These are phyloP conservation scores for Manis pentadactyla DNA, from an alignment of 2,797 vertebrate species.

Conservation along the genomic window DNA sequence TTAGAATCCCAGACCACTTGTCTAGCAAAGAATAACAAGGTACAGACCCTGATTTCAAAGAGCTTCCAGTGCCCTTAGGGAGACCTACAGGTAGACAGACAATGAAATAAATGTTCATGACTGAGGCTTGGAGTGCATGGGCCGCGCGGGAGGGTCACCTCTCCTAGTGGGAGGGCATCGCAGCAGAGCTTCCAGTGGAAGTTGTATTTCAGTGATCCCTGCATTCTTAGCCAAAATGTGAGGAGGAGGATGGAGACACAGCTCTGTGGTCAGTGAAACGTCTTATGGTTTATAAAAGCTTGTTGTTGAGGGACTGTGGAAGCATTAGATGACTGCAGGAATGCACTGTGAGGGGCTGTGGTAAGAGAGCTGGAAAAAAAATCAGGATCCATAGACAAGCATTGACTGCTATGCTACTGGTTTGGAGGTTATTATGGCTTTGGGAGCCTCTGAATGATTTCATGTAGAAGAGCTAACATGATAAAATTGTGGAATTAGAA, in stretches of 20 bases:
- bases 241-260: neutral
- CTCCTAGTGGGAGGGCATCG: neutral
- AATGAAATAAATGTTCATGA: neutral
- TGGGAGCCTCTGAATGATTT: neutral
- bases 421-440: neutral
- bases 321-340: neutral
- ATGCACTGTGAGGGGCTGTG: too few relatives aligned
- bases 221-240: neutral
- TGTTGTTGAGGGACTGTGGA: neutral
- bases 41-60: neutral
- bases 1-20: neutral
- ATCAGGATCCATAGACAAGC: neutral
- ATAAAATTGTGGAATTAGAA: neutral
- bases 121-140: neutral
- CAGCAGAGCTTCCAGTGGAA: neutral
- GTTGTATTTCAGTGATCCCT: neutral
- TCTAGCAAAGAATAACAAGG: neutral
- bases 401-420: neutral
- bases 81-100: neutral
- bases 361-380: neutral
- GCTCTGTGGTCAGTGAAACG: neutral
- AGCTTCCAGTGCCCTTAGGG: neutral
- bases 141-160: neutral
- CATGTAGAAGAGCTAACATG: neutral
- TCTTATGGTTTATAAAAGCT: neutral